phyloP scores from a whole-genome alignment of 37 sponge, comb jelly and placozoan species.

The Chondrosia reniformis region DNA sequence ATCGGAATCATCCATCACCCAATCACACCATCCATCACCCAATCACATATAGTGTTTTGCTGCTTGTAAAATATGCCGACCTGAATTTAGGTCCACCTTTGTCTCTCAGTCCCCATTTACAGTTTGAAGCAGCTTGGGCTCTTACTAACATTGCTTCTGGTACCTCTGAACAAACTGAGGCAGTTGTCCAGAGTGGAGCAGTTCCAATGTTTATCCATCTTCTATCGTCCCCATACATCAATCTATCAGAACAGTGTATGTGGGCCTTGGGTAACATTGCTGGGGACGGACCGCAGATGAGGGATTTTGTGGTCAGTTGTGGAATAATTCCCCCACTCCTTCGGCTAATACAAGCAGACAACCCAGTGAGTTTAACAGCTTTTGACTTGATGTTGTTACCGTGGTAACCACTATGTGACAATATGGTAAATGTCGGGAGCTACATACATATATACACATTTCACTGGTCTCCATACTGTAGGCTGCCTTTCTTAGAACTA shows the following conservation, averaged over 20 bases:
- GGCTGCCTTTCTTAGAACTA: constrained; percentile 72
- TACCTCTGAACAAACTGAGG: constrained; percentile 82
- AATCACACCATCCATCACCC: too few species aligned
- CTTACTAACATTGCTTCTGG: constrained; percentile 97
- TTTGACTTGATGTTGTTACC: not conserved
- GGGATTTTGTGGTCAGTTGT: constrained; percentile 78
- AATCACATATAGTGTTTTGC: not conserved
- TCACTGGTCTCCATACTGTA: not conserved
- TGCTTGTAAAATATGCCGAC: not conserved
- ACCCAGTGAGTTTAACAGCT: constrained; percentile 34
- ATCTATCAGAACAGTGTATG: constrained; percentile 87
- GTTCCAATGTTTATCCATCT: constrained; percentile 78
- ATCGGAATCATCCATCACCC: too few species aligned
- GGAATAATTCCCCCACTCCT: constrained; percentile 87
- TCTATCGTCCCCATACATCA: constrained; percentile 37
- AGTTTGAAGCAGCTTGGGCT: constrained; percentile 97
- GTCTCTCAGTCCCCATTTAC: constrained; percentile 59
- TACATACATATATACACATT: not conserved
- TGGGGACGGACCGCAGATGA: constrained; percentile 76
- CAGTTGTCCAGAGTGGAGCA: constrained; percentile 79
- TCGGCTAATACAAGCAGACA: constrained; percentile 48
- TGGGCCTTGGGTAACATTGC: constrained; percentile 95
- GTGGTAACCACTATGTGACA: not conserved
- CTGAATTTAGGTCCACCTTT: not conserved
- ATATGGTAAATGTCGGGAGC: not conserved